Evolutionary conservation across 2,888 invertebrate genomes (phyloP).

Genomic region (Colletes collaris): DNA sequence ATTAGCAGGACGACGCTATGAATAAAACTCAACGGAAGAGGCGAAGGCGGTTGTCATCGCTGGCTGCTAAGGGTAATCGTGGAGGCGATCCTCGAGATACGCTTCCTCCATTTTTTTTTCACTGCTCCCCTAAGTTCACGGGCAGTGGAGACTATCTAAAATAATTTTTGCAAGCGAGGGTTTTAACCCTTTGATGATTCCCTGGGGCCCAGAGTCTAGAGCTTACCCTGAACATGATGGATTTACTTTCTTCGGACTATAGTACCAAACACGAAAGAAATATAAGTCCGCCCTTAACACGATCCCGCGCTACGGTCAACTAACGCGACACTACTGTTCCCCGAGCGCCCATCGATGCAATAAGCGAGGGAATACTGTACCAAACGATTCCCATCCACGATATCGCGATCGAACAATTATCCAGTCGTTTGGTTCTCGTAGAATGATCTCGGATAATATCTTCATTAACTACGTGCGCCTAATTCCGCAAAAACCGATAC

Average conservation of each 20-base stretch:
- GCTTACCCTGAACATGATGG: too few species aligned
- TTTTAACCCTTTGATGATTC: too few species aligned
- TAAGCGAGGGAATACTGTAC: too few species aligned
- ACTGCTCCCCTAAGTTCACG: neutral
- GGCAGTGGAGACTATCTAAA: neutral
- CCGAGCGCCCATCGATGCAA: too few species aligned
- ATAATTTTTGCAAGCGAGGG: neutral
- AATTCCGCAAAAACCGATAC: constrained; percentile 17
- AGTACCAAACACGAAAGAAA: too few species aligned
- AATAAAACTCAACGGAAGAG: constrained; percentile 75
- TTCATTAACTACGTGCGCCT: constrained; percentile 16
- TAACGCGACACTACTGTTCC: too few species aligned
- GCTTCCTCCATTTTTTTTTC: neutral
- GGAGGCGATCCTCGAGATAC: too few species aligned
- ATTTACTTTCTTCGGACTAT: too few species aligned
- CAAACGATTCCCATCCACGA: too few species aligned
- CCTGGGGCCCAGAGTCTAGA: too few species aligned
- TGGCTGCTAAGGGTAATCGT: neutral
- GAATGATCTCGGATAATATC: constrained; percentile 39
- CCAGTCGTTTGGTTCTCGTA: constrained; percentile 34
- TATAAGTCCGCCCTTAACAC: too few species aligned
- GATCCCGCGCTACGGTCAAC: too few species aligned
- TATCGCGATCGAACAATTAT: constrained; percentile 21
- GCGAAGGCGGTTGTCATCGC: constrained; percentile 43
- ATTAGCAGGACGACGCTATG: constrained; percentile 77